Base-by-base conservation (phyloP, 2,113 vertebrate species). In the Smithornis capensis region DNA sequence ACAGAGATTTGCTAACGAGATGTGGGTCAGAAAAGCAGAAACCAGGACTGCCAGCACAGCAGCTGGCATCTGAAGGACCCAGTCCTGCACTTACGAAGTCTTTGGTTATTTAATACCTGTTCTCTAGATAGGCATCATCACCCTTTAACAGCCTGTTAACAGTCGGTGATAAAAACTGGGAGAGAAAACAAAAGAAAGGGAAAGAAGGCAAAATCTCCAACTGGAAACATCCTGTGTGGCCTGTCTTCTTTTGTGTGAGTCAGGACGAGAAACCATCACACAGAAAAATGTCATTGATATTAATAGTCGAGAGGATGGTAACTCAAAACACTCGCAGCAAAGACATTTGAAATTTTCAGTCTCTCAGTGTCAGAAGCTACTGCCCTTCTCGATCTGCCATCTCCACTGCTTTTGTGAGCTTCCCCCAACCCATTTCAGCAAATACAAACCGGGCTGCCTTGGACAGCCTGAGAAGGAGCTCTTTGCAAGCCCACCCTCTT, bases 241-340 rank as follows among this genome's bases (percentile, higher is more conserved):
- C 94, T 67, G 70, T 59, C 73, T 74, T 77, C 75, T 87, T 90
- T 86, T 94, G 68, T 90, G 29, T 74, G 81, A 95, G 76, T 87
- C 60, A 67, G 75, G 35, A 81, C 70, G 60, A 78, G 60, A 86
- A 94, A 75, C 38, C 38, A 22, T 78, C 64, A 64, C 50, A 60
- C 24, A 92, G 53, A 83, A 92, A 81, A 95, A 85, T 86, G 83
- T 56, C 85, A 92, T 19, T 86, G 75, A 90, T 93, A 92, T 90
- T 94, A 85, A 81, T 70, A 96, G 90, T 89, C 1, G 22, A 81
- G 47, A 82, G 27, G 49, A 75, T 28, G 90, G 70, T 75, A 94
- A 90, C 42, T 75, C 40, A 94, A 92, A 96, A 87, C 69, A 91
- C 38, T 62, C 80, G 35, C 38, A 84, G 60, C 11, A 28, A 83